These are phyloP conservation scores for Melanostoma mellinum DNA, from an alignment of 2,888 invertebrate species.

Conservation along the genomic window DNA sequence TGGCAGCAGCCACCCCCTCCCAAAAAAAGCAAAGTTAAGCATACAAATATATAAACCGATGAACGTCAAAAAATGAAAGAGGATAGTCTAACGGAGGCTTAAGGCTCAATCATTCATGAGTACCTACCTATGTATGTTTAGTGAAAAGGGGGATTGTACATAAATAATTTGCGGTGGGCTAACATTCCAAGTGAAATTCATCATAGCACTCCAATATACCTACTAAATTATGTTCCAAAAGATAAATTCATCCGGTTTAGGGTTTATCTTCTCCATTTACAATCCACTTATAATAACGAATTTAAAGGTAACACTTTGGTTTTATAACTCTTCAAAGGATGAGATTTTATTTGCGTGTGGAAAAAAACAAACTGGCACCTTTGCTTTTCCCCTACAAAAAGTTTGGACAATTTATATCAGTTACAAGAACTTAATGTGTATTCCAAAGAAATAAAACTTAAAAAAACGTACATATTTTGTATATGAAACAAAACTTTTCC, in stretches of 20 bases:
- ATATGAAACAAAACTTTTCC: too few species aligned
- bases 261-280: constrained; percentile 3
- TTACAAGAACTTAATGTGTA: too few species aligned
- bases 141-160: constrained; percentile 43
- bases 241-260: constrained; percentile 15
- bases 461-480: too few species aligned
- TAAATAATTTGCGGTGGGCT: constrained; percentile 54
- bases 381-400: too few species aligned
- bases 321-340: not conserved
- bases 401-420: too few species aligned
- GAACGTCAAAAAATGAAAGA: constrained; percentile 9
- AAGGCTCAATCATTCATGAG: constrained; percentile 59
- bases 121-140: not conserved
- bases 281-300: not conserved
- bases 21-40: constrained; percentile 29
- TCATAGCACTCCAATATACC: constrained; percentile 6
- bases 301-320: not conserved
- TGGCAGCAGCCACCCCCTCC: constrained; percentile 19
- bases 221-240: constrained; percentile 5
- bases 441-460: too few species aligned
- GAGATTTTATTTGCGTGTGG: too few species aligned
- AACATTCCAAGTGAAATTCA: constrained; percentile 26
- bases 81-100: constrained; percentile 27
- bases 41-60: constrained; percentile 12
- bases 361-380: too few species aligned